phyloP scores from a whole-genome alignment of 2,888 invertebrate species.

The Rhagium mordax region DNA sequence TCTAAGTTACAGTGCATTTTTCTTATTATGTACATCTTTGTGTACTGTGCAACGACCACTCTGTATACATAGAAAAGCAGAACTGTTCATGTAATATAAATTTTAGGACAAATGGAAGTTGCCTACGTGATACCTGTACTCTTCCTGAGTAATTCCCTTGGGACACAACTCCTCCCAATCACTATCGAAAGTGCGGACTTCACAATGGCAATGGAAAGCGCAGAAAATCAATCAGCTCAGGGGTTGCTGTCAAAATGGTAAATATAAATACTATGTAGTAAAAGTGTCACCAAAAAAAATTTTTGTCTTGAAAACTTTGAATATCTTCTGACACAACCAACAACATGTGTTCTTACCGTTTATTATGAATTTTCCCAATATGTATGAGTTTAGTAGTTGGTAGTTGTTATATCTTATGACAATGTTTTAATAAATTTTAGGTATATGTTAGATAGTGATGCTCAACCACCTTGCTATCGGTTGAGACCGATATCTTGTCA shows the following conservation, averaged over 20 bases:
- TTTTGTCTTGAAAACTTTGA: too few relatives aligned
- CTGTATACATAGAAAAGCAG: too few relatives aligned
- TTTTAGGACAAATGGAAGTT: constrained; percentile 80
- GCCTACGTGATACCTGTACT: constrained; percentile 85
- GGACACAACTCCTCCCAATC: constrained; percentile 83
- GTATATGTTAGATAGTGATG: constrained; percentile 81
- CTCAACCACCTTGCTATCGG: constrained; percentile 84
- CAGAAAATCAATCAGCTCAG: constrained; percentile 76
- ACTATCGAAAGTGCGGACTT: constrained; percentile 87
- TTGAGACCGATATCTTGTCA: constrained; percentile 76
- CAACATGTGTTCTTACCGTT: too few relatives aligned
- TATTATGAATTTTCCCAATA: too few relatives aligned
- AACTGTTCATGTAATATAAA: neutral
- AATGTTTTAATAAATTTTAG: constrained; percentile 66
- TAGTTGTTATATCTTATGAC: too few relatives aligned
- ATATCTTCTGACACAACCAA: too few relatives aligned
- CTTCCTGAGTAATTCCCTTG: constrained; percentile 85
- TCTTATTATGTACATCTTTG: too few relatives aligned
- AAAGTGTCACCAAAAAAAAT: too few relatives aligned
- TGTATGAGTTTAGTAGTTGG: too few relatives aligned
- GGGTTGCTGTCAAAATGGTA: constrained; percentile 79
- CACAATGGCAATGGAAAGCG: constrained; percentile 80
- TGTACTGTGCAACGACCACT: too few relatives aligned
- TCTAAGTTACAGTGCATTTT: too few relatives aligned
- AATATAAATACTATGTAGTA: constrained; percentile 21